Percentiles rank a stretch among this genome's conserved stretches.
Evolutionary conservation across 2,888 invertebrate genomes (phyloP).

Genomic region (Anarsia innoxiella): DNA sequence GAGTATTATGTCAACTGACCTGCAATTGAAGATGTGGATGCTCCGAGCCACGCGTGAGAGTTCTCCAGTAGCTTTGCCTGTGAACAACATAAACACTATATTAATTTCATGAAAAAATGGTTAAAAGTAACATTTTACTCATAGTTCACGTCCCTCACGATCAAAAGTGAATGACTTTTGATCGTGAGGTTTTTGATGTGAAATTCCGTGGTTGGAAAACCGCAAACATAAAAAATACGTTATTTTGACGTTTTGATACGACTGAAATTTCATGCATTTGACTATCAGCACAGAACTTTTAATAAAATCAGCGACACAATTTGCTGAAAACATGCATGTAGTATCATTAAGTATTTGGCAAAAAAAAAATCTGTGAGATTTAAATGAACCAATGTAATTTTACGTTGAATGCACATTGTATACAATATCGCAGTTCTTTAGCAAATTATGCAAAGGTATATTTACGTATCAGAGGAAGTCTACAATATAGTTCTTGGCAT

Average conservation of each 20-base stretch:
- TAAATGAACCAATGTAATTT: no score
- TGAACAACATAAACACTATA: constrained; percentile 34
- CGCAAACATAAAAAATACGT: constrained; percentile 24
- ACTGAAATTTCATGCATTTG: constrained; percentile 8
- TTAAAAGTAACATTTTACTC: constrained; percentile 5
- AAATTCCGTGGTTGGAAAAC: constrained; percentile 20
- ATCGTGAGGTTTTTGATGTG: constrained; percentile 21
- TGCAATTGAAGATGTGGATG: constrained; percentile 91
- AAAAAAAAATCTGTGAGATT: no score
- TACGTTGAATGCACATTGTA: no score
- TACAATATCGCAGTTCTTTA: constrained; percentile 63
- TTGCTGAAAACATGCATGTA: no score
- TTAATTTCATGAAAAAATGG: constrained; percentile 12
- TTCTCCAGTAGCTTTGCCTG: constrained; percentile 95
- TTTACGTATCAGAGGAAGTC: constrained; percentile 70
- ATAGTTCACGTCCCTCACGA: constrained; percentile 19
- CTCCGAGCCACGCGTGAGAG: constrained; percentile 94
- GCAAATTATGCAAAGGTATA: no score
- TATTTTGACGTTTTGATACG: constrained; percentile 22
- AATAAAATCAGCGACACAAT: no score
- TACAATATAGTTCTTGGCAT: constrained; percentile 65
- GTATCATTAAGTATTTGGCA: no score
- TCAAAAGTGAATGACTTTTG: constrained; percentile 17
- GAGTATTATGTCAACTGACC: constrained; percentile 80
- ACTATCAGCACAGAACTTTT: no score